Conservation (phyloP, 1,140 invertebrate genomes). For the Tetranychus cinnabarinus region DNA sequence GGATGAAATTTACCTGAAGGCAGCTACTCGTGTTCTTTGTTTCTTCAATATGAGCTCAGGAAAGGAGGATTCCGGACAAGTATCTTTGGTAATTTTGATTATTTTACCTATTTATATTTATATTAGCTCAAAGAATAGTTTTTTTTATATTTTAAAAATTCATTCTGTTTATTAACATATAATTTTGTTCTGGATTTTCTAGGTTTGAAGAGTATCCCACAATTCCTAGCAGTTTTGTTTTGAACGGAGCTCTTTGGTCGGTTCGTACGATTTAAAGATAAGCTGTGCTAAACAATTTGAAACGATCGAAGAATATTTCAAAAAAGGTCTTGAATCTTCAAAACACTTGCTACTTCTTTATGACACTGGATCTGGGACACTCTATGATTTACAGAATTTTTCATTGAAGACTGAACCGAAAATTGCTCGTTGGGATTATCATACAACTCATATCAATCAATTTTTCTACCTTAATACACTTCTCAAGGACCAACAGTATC, state of each 20-base stretch:
- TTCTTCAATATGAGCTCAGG: slow-evolving; percentile 44
- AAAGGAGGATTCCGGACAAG: slow-evolving; percentile 53
- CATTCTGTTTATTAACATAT: no score
- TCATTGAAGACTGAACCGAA: slow-evolving; percentile 65
- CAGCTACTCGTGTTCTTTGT: slow-evolving; percentile 49
- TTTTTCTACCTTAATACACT: slow-evolving; percentile 67
- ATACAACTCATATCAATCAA: slow-evolving; percentile 92
- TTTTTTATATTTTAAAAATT: no score
- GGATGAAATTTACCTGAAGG: slow-evolving; percentile 44
- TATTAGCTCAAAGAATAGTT: no score
- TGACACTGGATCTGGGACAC: slow-evolving; percentile 85
- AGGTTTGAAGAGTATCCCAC: slow-evolving; percentile 94
- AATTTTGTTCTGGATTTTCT: no score
- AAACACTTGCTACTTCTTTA: slow-evolving; percentile 71
- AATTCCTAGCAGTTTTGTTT: slow-evolving; percentile 70
- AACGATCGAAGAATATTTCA: slow-evolving; percentile 48
- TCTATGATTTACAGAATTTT: slow-evolving; percentile 85
- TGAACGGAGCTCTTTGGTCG: slow-evolving; percentile 90
- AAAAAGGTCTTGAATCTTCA: slow-evolving; percentile 62
- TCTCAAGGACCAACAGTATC: slow-evolving; percentile 47
- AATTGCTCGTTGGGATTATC: slow-evolving; percentile 74
- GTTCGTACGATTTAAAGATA: slow-evolving; percentile 69
- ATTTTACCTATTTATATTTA: no score
- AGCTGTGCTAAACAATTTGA: slow-evolving; percentile 26
- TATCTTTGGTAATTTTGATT: slow-evolving; percentile 36